Percentiles rank a stretch among this genome's conserved stretches.
Evolutionary conservation across 2,888 invertebrate genomes (phyloP).

Genomic region (Argyresthia goedartella): DNA sequence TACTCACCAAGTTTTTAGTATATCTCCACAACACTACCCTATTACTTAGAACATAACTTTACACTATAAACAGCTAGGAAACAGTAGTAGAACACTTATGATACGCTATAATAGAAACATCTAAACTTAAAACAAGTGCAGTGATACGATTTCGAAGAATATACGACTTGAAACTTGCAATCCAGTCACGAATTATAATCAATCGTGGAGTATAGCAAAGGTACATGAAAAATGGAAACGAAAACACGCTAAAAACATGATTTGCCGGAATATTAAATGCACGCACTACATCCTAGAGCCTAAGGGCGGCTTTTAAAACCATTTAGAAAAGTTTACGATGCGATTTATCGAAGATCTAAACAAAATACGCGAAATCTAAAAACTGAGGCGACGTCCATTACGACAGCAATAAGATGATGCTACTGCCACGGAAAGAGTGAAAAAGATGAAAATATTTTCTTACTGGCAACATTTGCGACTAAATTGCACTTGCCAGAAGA

Average conservation of each 20-base stretch:
- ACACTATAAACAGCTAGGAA: not conserved
- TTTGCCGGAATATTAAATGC: constrained; percentile 37
- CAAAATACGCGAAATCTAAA: constrained; percentile 55
- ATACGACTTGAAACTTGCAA: constrained; percentile 25
- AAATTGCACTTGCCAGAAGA: constrained; percentile 14
- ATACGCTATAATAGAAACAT: constrained; percentile 15
- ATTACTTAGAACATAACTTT: constrained; percentile 18
- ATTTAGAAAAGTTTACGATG: constrained; percentile 61
- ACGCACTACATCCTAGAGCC: constrained; percentile 53
- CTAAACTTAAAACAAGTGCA: constrained; percentile 31
- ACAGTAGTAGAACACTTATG: not conserved
- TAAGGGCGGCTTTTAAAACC: constrained; percentile 49
- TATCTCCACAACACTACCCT: constrained; percentile 22
- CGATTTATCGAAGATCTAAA: constrained; percentile 65
- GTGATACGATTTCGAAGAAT: constrained; percentile 25
- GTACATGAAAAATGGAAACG: constrained; percentile 34
- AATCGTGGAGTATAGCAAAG: constrained; percentile 25
- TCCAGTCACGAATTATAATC: constrained; percentile 24
- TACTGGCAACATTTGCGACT: constrained; percentile 44
- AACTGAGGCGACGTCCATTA: constrained; percentile 62
- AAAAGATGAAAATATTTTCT: constrained; percentile 53
- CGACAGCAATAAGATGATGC: constrained; percentile 54
- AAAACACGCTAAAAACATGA: constrained; percentile 41
- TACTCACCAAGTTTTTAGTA: constrained; percentile 19
- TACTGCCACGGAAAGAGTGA: constrained; percentile 58